These are phyloP conservation scores for Geotria australis DNA, from an alignment of 2,797 vertebrate genomes.

Conservation along the genomic window DNA sequence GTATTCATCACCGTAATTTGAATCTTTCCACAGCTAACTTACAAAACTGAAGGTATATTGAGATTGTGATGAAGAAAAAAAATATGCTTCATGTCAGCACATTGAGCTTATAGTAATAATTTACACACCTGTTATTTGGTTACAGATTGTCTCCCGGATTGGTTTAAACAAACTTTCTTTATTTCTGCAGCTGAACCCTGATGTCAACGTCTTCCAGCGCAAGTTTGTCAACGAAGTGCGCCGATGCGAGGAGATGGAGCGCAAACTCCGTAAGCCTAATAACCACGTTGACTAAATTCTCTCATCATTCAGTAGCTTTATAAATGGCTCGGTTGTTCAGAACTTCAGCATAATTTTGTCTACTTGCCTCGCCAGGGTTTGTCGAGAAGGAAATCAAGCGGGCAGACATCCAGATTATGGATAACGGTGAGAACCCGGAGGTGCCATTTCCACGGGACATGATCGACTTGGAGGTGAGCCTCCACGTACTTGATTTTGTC, in stretches of 20 bases:
- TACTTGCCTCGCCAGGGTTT: conserved; percentile 25
- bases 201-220: conserved; percentile 84
- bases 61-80: no score
- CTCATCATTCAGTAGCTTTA: neutral
- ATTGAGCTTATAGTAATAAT: no score
- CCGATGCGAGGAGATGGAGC: conserved; percentile 89
- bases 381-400: conserved; percentile 96
- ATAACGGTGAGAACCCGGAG: conserved; percentile 91
- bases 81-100: no score
- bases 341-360: no score
- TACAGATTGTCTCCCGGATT: no score
- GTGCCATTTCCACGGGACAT: conserved; percentile 86
- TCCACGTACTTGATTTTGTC: neutral
- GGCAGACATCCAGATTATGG: conserved; percentile 46
- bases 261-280: conserved; percentile 45
- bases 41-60: no score
- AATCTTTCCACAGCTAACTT: no score
- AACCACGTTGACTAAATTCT: neutral
- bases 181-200: conserved; percentile 46
- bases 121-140: no score
- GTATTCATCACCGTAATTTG: no score
- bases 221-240: conserved; percentile 97
- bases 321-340: no score
- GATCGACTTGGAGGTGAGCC: conserved; percentile 77
- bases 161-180: no score